These are phyloP conservation scores for Aphis gossypii DNA, from an alignment of 1,140 invertebrate species.

Conservation along the genomic window DNA sequence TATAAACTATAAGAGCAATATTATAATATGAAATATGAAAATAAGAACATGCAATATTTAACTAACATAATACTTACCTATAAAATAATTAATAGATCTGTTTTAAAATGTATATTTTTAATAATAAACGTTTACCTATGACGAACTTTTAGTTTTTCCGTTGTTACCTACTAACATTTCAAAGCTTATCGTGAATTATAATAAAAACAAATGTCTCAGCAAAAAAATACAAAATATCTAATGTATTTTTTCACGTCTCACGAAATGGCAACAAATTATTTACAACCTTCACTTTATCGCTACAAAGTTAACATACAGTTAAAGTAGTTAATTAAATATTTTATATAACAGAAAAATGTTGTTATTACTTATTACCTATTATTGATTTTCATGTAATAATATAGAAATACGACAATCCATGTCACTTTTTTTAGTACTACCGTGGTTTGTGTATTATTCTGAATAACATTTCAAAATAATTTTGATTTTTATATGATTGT, in stretches of 20 bases:
- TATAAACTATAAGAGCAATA: too few species aligned
- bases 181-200: neutral
- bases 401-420: neutral
- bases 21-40: too few species aligned
- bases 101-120: too few species aligned
- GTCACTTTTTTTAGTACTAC: neutral
- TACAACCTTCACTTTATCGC: neutral
- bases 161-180: neutral
- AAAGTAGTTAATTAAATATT: neutral
- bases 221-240: neutral
- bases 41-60: too few species aligned
- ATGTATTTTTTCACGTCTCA: neutral
- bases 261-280: neutral
- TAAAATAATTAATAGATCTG: neutral
- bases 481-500: too few species aligned
- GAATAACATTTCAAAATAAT: neutral
- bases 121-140: too few species aligned
- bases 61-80: too few species aligned
- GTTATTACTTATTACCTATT: neutral
- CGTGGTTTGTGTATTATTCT: fast-evolving
- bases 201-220: neutral
- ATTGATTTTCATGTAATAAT: neutral
- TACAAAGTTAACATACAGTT: neutral
- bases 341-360: neutral
- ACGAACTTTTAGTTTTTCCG: neutral